Evolutionary conservation across 2,113 vertebrate genomes (phyloP), one percentile per base, ranked within the genome.

Genomic region (human (Homo sapiens)): DNA sequence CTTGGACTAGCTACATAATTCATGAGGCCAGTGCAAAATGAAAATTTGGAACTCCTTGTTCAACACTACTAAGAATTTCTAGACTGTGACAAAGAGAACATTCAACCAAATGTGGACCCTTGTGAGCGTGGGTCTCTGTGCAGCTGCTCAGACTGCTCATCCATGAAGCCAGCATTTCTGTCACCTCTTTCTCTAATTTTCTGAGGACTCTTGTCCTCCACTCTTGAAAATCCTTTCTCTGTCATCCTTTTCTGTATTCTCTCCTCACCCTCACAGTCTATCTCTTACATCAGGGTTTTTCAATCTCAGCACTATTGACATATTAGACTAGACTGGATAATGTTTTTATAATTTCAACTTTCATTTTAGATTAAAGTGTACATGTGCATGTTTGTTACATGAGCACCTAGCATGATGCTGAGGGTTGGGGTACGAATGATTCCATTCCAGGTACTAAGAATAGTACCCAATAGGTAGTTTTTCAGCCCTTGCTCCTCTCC

Each of bases 221-320:
- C 2, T 43, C n/a, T 78, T 66, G 16, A n/a, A 32, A 52, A 13
- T 38, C 22, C 40, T 80, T 59, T 80, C 22, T 59, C 27, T 57
- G 2, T 25, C 35, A 72, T 84, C 13, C n/a, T 79, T 68, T 22
- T 83, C 32, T 75, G 1, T 81, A 7, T 61, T 61, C 13, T 10
- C 5, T 30, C 1, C 5, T 12, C 6, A 79, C 1, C 4, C 20
- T 30, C 10, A 6, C 5, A 35, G 12, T 70, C 18, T 50, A 8
- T 75, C 35, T 2, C 48, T 68, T 38, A 30, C 6, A 13, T 76
- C 2, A 32, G 20, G 30, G 20, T 7, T 64, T 64, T 87, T 91
- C 18, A 50, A 2, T 17, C 13, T 84, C 38, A 57, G 43, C 9
- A 14, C 4, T 25, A 2, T 40, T 22, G 80, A 73, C n/a, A 11